phyloP scores from a whole-genome alignment of 2,797 vertebrate species.

The Alauda arvensis region DNA sequence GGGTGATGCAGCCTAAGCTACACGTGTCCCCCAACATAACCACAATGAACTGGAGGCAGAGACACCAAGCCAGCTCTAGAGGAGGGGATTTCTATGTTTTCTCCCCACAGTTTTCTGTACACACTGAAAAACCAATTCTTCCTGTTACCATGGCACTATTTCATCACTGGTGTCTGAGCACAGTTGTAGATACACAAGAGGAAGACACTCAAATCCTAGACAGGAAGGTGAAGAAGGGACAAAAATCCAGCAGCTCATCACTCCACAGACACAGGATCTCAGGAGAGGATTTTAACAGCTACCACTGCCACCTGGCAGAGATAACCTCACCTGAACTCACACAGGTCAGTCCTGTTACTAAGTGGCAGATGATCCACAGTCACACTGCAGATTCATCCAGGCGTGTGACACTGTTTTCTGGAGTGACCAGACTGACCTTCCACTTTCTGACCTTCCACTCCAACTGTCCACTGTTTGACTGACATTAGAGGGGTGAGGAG shows the following conservation, averaged over 20 bases:
- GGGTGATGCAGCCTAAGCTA: not conserved
- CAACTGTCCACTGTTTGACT: not conserved
- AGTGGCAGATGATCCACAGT: not conserved
- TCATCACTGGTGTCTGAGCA: constrained; percentile 3
- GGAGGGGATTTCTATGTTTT: not conserved
- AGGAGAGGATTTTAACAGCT: not conserved
- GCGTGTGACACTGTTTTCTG: not conserved
- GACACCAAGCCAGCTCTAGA: not conserved
- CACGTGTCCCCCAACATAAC: not conserved
- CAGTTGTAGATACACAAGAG: not conserved
- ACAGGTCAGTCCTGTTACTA: not conserved
- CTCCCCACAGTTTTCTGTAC: not conserved
- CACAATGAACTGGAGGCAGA: not conserved
- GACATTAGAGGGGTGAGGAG: not conserved
- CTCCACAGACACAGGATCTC: not conserved
- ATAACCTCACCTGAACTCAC: not conserved
- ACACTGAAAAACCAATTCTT: constrained; percentile 12
- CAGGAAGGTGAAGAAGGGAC: constrained; percentile 13
- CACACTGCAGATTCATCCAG: not conserved
- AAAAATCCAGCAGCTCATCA: constrained; percentile 3
- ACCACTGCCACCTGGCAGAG: not conserved
- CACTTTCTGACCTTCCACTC: not conserved
- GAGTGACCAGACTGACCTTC: not conserved
- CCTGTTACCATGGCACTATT: constrained; percentile 50
- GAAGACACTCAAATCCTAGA: constrained; percentile 21